Percentiles rank a stretch among this genome's conserved stretches.
These are phyloP conservation scores for Protonibea diacanthus DNA, from an alignment of 2,797 vertebrate species.

Conservation along the genomic window DNA sequence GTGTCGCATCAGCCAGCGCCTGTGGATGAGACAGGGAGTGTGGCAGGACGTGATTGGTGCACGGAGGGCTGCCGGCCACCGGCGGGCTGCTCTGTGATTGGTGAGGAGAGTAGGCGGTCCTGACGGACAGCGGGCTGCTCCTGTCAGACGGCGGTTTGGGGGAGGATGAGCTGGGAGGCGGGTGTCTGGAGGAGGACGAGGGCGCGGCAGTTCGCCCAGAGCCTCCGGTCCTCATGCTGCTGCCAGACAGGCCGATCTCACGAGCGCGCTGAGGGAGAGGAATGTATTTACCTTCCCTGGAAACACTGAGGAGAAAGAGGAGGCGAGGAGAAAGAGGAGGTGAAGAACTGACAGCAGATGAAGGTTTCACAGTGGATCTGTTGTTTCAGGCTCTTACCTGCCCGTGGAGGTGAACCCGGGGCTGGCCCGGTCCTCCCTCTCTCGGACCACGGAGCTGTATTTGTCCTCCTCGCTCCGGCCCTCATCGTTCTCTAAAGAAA, in stretches of 20 bases:
- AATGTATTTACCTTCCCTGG: conserved; percentile 89
- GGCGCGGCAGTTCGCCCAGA: conserved; percentile 46
- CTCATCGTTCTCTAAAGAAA: conserved; percentile 90
- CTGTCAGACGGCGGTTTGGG: conserved; percentile 68
- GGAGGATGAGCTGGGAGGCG: conserved; percentile 76
- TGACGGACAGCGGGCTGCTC: conserved; percentile 76
- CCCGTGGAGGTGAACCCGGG: conserved; percentile 61
- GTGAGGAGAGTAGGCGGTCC: conserved; percentile 72
- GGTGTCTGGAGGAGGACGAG: conserved; percentile 58
- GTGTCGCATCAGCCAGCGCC: conserved; percentile 59
- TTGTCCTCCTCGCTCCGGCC: conserved; percentile 90
- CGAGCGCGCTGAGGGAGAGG: conserved; percentile 88
- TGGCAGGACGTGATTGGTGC: conserved; percentile 58
- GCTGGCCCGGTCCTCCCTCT: conserved; percentile 81
- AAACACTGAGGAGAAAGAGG: conserved; percentile 9
- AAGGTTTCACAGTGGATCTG: too few species aligned
- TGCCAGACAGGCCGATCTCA: conserved; percentile 83
- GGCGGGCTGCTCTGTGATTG: conserved; percentile 77
- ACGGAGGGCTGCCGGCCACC: conserved; percentile 55
- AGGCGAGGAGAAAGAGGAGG: background rate
- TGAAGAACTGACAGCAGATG: too few species aligned
- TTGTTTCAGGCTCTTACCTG: conserved; percentile 54
- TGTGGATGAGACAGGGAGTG: conserved; percentile 80
- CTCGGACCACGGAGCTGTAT: conserved; percentile 87
- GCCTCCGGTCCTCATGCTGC: conserved; percentile 69